Percentiles rank a stretch among this genome's conserved stretches.
phyloP scores from a whole-genome alignment of 2,113 vertebrate genomes.

The Proterorhinus semilunaris region DNA sequence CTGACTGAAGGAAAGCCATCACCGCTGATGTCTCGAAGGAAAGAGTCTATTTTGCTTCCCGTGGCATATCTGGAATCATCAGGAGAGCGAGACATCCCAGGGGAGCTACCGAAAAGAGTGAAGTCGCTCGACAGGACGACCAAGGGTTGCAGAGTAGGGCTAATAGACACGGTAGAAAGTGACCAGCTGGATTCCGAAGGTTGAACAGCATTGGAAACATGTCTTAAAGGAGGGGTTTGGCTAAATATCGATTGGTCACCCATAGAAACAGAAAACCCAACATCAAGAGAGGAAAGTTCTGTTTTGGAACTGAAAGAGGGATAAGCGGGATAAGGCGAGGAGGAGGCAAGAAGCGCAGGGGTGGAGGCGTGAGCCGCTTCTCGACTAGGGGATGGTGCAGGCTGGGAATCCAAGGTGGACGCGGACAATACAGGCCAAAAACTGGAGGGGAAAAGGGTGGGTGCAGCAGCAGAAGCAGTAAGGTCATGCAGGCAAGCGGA shows the following conservation, averaged over 20 bases:
- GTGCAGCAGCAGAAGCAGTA: slow-evolving; percentile 1
- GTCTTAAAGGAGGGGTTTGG: slow-evolving; percentile 74
- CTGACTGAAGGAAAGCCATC: slow-evolving; percentile 46
- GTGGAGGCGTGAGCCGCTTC: slow-evolving; percentile 61
- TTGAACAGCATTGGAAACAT: slow-evolving; percentile 64
- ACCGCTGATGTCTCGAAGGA: slow-evolving; percentile 41
- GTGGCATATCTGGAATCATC: slow-evolving; percentile 47
- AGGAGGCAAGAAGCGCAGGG: slow-evolving; percentile 58
- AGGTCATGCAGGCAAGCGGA: slow-evolving; percentile 86
- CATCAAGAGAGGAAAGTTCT: slow-evolving; percentile 71
- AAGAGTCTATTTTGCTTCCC: slow-evolving; percentile 48
- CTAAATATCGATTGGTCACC: slow-evolving; percentile 75
- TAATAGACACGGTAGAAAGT: slow-evolving; percentile 69
- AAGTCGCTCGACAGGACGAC: slow-evolving; percentile 75
- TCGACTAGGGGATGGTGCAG: slow-evolving; percentile 80
- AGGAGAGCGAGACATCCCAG: slow-evolving; percentile 73
- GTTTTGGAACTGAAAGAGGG: slow-evolving; percentile 70
- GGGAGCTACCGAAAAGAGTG: slow-evolving; percentile 69
- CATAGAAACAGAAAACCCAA: slow-evolving; percentile 43
- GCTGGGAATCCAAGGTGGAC: slow-evolving; percentile 80
- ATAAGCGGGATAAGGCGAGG: slow-evolving; percentile 61
- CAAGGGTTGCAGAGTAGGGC: slow-evolving; percentile 78
- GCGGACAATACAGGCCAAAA: slow-evolving; percentile 83
- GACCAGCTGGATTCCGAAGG: slow-evolving; percentile 68
- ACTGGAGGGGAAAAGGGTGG: slow-evolving; percentile 69